Base-by-base conservation (phyloP, 2,888 invertebrate species). In the Tanytarsus gracilentus region DNA sequence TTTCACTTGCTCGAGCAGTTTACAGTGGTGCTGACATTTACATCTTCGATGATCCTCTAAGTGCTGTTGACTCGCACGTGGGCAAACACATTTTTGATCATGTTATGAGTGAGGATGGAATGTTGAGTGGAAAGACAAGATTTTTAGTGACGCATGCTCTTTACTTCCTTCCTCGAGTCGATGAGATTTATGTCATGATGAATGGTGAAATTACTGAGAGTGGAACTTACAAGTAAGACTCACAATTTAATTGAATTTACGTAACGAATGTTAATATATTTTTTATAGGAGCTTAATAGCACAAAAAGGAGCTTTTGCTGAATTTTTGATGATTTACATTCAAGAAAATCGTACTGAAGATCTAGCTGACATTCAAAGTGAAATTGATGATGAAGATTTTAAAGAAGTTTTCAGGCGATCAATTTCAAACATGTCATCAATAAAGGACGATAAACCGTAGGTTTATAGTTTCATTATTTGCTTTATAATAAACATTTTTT, bases 41-140 rank as follows among this genome's bases (percentile, higher is more conserved):
- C 65, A 68, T 81, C 6, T 67, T 82, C 23, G 63, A 81, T 67
- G 81, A 81, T 67, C 80, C 80, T 7, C 70, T 82, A 6, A 78
- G 78, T 65, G 82, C 83, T 9, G 82, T 84, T 1, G 83, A 84
- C 68, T 74, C 18, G 4, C 82, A 83, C 66, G 82, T 83, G 27
- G 82, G 82, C 4, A 79, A 79, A 68, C 80, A 81, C 66, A 78
- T 84, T 62, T 83, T 83, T 68, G 77, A 81, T 14, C 55, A 63
- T n/a, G 63, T 83, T n/a, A 75, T 83, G 56, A 78, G 81, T 60
- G 75, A 77, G 2, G 69, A 72, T 26, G 64, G 73, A 73, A 40
- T 72, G 4, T 67, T 75, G 3, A 67, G 68, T 36, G 66, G 68
- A 40, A 73, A 71, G 75, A 82, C 81, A 1, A 69, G 81, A 18